These are phyloP conservation scores for Arctocebus calabarensis DNA, from an alignment of 2,797 vertebrate genomes.

Conservation along the genomic window DNA sequence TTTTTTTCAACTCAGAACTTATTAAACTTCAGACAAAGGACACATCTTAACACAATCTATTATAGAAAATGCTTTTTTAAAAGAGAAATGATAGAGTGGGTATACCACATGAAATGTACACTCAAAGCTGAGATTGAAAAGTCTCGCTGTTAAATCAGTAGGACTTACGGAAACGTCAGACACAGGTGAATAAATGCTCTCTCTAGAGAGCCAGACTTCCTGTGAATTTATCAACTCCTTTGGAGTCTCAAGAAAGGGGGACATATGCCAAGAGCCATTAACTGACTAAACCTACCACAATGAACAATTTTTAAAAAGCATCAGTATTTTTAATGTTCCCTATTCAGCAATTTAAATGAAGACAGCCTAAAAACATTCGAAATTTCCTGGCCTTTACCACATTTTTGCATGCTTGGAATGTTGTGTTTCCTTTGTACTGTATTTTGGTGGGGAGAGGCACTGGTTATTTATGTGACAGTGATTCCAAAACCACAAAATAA, in stretches of 20 bases:
- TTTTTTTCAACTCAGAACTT: conserved; percentile 51
- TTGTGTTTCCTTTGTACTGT: background rate
- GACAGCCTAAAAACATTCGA: background rate
- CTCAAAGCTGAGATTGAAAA: background rate
- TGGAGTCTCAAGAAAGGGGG: background rate
- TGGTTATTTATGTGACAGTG: background rate
- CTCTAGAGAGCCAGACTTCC: background rate
- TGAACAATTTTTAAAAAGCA: background rate
- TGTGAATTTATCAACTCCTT: background rate
- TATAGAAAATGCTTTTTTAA: background rate
- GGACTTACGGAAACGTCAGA: background rate
- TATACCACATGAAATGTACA: background rate
- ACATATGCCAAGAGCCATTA: background rate
- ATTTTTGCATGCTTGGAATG: background rate
- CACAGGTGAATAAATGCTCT: background rate
- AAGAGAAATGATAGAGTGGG: background rate
- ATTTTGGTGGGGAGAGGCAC: background rate
- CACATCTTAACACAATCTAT: background rate
- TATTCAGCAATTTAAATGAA: background rate
- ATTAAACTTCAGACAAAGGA: conserved; percentile 61
- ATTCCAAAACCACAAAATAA: background rate
- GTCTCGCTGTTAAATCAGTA: background rate
- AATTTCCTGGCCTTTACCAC: background rate
- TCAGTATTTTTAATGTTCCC: background rate
- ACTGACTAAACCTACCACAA: background rate